These are phyloP conservation scores for Callospermophilus lateralis DNA, from an alignment of 2,113 vertebrate genomes.

Conservation along the genomic window DNA sequence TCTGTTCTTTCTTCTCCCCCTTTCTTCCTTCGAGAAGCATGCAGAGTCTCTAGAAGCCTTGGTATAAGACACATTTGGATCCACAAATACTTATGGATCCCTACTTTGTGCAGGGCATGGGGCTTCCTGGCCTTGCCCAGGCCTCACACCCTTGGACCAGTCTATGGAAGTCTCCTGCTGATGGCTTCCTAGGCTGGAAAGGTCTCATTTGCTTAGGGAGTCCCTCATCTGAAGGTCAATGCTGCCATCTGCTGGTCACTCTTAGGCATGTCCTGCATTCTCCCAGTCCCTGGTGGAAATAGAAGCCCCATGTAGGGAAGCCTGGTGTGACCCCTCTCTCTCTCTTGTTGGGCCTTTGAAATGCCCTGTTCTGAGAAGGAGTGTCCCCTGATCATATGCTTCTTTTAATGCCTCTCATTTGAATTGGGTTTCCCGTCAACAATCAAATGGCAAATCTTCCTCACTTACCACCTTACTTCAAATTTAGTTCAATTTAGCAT, in stretches of 20 bases:
- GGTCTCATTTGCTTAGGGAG: no score
- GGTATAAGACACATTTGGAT: neutral
- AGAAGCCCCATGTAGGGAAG: neutral
- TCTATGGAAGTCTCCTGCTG: no score
- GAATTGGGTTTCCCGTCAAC: neutral
- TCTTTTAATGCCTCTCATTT: neutral
- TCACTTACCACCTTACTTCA: neutral
- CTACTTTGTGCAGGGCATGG: neutral
- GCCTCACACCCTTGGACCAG: neutral
- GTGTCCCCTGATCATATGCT: neutral
- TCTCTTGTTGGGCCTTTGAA: neutral
- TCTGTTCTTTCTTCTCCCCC: no score
- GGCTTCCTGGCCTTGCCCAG: no score
- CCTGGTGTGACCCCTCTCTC: neutral
- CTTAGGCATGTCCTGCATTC: neutral
- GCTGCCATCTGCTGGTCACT: constrained; percentile 80
- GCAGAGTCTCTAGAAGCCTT: neutral
- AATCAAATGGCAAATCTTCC: neutral
- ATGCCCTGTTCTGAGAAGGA: neutral
- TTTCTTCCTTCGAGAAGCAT: neutral
- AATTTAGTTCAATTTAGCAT: neutral
- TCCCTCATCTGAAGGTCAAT: constrained; percentile 29
- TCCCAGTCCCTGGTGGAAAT: neutral
- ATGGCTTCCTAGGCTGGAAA: fast-evolving
- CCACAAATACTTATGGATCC: neutral